These are phyloP conservation scores for Clamator glandarius DNA, from an alignment of 2,797 vertebrate genomes.

Conservation along the genomic window DNA sequence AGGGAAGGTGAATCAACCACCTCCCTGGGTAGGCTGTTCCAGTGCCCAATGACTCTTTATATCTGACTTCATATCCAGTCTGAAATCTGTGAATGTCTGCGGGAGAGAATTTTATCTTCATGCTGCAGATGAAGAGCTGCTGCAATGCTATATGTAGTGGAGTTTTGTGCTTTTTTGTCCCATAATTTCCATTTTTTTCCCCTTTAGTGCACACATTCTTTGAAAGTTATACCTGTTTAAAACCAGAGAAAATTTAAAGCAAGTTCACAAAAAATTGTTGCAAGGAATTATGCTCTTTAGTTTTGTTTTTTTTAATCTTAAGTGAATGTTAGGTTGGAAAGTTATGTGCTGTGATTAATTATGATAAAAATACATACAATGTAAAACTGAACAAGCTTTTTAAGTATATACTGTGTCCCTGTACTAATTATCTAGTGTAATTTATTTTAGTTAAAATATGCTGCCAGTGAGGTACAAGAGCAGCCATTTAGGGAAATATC, in stretches of 20 bases:
- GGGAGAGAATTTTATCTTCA: not conserved
- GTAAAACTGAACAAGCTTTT: conserved; percentile 26
- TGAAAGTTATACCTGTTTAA: not conserved
- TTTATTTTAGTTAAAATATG: conserved; percentile 22
- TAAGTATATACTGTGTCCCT: not conserved
- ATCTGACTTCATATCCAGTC: not conserved
- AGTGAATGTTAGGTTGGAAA: not conserved
- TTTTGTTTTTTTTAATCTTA: not conserved
- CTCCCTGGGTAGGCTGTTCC: no score
- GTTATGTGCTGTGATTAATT: not conserved
- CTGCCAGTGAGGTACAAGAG: not conserved
- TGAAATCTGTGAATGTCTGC: not conserved
- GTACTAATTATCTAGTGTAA: not conserved
- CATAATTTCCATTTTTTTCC: not conserved
- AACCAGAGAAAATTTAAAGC: not conserved
- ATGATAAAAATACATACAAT: not conserved
- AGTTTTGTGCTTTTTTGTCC: not conserved
- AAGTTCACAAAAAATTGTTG: not conserved
- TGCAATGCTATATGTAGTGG: not conserved
- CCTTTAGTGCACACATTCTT: not conserved
- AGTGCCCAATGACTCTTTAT: no score
- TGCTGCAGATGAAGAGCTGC: not conserved
- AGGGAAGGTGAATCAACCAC: no score
- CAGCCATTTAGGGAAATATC: not conserved
- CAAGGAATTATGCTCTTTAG: not conserved